Base-by-base conservation (phyloP, 2,113 vertebrate species). In the Malurus cyaneus region DNA sequence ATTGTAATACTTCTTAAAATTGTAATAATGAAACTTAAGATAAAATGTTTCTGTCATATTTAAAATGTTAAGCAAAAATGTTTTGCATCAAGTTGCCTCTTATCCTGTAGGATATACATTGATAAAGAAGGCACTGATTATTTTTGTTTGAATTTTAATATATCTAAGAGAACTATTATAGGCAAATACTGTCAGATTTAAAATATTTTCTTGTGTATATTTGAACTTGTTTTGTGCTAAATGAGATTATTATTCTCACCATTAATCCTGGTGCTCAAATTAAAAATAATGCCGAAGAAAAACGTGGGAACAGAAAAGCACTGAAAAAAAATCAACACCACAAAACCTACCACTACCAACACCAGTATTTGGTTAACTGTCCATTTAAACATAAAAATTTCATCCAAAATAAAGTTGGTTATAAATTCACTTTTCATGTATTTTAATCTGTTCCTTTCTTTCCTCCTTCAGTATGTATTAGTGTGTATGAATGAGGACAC, bases 91-190 rank as follows among this genome's bases (percentile, higher is more conserved):
- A 53, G 12, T 15, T 57, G 17, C 3, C 28, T 44, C 25, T 62
- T 57, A 61, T 4, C 15, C 3, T 41, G 13, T 16, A 52, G n/a
- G 7, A 12, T 25, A 49, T 31, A 42, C 9, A 64, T 28, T 36
- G 21, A 64, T 25, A 83, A 36, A 14, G 6, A 93, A 52, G 1
- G 0, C 5, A 16, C 9, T 74, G 20, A 25, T 2, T 1, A 2
- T 34, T 72, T 71, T 82, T 57, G 8, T 32, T 47, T 85, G 23
- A 66, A 62, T 82, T 78, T 62, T 70, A n/a, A 25, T 4, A 8
- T 65, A 56, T 11, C 4, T 8, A 12, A 41, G 10, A 10, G 16
- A 24, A 49, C 50, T 34, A 29, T 44, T 41, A 28, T 8, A 24
- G 14, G 15, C 5, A 77, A 83, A 47, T 64, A 42, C 10, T 49